These are phyloP conservation scores for Athene cunicularia DNA, from an alignment of 2,113 vertebrate species.

Conservation along the genomic window DNA sequence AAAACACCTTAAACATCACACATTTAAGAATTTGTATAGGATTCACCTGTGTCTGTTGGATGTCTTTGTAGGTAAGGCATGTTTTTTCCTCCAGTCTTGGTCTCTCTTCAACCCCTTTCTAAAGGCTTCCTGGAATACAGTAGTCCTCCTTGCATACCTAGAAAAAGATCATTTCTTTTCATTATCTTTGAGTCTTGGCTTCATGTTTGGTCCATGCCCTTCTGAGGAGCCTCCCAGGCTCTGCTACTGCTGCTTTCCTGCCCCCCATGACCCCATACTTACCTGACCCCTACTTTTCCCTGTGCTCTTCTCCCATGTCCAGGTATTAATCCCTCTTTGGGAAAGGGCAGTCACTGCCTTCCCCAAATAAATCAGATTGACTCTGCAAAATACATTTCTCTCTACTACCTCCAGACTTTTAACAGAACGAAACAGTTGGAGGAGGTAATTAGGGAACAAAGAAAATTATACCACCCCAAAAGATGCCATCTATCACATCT, in stretches of 20 bases:
- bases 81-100: neutral
- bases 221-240: neutral
- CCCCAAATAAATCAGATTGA: neutral
- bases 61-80: neutral
- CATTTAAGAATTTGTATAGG: neutral
- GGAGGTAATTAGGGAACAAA: neutral
- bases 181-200: neutral
- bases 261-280: neutral
- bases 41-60: neutral
- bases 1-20: accelerated
- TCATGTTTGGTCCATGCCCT: neutral
- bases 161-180: neutral
- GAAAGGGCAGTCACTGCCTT: neutral
- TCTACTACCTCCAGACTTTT: neutral
- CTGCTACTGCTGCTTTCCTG: neutral
- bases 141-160: neutral
- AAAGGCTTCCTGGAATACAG: neutral
- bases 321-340: neutral
- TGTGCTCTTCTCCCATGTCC: neutral
- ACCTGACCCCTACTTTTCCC: neutral
- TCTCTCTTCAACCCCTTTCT: neutral
- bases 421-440: neutral
- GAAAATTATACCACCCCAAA: neutral
- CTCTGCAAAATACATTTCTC: neutral
- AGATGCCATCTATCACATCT: neutral